These are phyloP conservation scores for Parasteatoda tepidariorum DNA, from an alignment of 1,140 invertebrate species.

Conservation along the genomic window DNA sequence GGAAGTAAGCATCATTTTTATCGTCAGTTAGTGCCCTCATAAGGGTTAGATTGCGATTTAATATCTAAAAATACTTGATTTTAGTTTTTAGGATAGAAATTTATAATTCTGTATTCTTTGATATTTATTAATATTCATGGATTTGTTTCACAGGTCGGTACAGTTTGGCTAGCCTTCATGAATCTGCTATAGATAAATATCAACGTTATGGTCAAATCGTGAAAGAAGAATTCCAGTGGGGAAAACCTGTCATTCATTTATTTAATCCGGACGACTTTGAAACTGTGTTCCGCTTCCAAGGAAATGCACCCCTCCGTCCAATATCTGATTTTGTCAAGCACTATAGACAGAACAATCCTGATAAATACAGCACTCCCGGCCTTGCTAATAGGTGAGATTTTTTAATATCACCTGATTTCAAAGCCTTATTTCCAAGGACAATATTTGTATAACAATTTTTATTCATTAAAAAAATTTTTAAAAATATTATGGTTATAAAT, in stretches of 20 bases:
- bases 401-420: too few species aligned
- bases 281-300: conserved; percentile 66
- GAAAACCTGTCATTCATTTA: conserved; percentile 67
- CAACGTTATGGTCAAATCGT: conserved; percentile 65
- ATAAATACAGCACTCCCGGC: conserved; percentile 71
- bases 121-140: too few species aligned
- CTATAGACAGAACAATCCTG: conserved; percentile 63
- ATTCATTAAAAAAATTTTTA: too few species aligned
- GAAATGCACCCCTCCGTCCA: conserved; percentile 61
- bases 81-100: too few species aligned
- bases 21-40: too few species aligned
- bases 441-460: too few species aligned
- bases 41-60: too few species aligned
- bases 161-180: conserved; percentile 80
- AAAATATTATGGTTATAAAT: too few species aligned
- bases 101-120: too few species aligned
- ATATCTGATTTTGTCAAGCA: conserved; percentile 62
- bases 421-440: too few species aligned
- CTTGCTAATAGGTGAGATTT: conserved; percentile 71
- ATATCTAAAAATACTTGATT: too few species aligned
- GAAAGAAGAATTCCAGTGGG: conserved; percentile 65
- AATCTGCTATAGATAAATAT: conserved; percentile 82
- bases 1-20: too few species aligned
- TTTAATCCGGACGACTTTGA: conserved; percentile 71
- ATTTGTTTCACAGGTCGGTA: conserved; percentile 72